phyloP scores from a whole-genome alignment of 2,113 vertebrate species.

The Agelaius tricolor region DNA sequence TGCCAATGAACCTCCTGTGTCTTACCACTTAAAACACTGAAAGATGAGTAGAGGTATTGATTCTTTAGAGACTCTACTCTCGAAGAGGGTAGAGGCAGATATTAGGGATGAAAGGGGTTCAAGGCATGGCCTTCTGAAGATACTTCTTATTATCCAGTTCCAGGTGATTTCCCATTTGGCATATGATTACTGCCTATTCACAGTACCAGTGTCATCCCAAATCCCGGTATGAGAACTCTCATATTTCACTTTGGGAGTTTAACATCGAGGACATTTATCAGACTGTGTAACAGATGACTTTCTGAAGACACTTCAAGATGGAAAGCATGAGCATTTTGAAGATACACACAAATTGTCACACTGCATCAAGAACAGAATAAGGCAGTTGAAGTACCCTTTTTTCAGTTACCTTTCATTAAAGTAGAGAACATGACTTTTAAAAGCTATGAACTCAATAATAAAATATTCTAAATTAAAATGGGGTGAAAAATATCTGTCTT shows the following conservation, averaged over 20 bases:
- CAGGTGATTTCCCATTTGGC: neutral
- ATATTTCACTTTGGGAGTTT: neutral
- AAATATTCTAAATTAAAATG: neutral
- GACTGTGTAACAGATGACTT: neutral
- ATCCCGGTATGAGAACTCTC: neutral
- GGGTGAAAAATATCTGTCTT: neutral
- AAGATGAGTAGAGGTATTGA: neutral
- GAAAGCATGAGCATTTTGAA: neutral
- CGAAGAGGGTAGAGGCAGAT: neutral
- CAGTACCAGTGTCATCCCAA: neutral
- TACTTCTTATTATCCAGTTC: neutral
- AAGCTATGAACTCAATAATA: neutral
- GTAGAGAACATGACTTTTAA: neutral
- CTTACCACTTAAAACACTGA: neutral
- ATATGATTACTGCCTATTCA: neutral
- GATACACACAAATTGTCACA: neutral
- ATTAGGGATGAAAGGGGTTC: neutral
- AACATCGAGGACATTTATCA: neutral
- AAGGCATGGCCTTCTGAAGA: neutral
- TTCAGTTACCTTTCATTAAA: neutral
- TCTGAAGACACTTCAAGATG: neutral
- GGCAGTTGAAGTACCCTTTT: neutral
- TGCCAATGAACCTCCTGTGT: neutral
- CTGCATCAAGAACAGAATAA: neutral
- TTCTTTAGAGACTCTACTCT: neutral